Evolutionary conservation across 2,797 vertebrate species (phyloP), one percentile per base, ranked within the genome.

Genomic region (Danio kyathit): DNA sequence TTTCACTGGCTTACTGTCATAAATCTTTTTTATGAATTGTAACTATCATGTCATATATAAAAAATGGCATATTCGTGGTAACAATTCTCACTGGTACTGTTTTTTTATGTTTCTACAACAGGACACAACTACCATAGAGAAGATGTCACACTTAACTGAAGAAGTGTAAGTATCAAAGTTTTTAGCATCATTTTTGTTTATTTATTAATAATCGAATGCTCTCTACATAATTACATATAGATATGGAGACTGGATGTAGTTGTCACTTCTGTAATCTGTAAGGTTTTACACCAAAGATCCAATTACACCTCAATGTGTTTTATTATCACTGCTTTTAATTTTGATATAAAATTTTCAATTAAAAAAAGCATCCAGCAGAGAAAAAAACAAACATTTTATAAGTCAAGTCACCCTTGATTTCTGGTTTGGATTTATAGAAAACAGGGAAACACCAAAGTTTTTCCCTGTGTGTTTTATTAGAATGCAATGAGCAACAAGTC

Each of bases 61-160:
- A 67, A n/a, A 57, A 59, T n/a, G n/a, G n/a, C n/a, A n/a, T n/a
- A n/a, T n/a, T 78, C 10, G 11, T 44, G 9, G 9, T 72, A 5
- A 3, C 49, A 12, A 8, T 51, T 3, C 10, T 44, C 44, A 44
- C 7, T 49, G 38, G 54, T 82, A 74, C 70, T 59, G 76, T 77
- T 43, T 61, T 82, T 85, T 79, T 64, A 89, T 79, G 87, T 88
- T 29, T 21, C 40, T 29, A 38, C 86, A 66, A 88, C 91, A 99
- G 98, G 97, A 99, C 59, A 97, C 95, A 48, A 99, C 98, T 81
- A 97, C 96, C 84, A 97, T 99, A 88, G 98, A 99, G 93, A 99
- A 97, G 93, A 97, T 99, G 97, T 91, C 96, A 43, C 94, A 92
- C 77, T 97, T 95, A 88, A 95, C 95, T 85, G 96, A 95, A 89